phyloP scores from a whole-genome alignment of 2,888 invertebrate genomes.

The Sepiola atlantica region DNA sequence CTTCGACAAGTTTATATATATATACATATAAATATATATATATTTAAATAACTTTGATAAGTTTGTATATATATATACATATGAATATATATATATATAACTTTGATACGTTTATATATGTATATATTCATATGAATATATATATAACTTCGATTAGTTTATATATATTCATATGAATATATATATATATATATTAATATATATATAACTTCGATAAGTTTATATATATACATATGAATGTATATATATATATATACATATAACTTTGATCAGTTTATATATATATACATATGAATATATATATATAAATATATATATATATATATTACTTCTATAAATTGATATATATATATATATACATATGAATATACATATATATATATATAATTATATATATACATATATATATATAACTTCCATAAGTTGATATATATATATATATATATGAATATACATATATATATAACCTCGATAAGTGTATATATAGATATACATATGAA shows the following conservation, averaged over 20 bases:
- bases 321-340: no score
- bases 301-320: neutral
- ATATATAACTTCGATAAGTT: no score
- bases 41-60: no score
- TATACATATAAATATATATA: neutral
- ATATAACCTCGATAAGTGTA: no score
- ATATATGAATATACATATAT: neutral
- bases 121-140: neutral
- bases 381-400: neutral
- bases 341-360: neutral
- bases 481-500: neutral
- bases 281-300: neutral
- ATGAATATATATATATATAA: neutral
- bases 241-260: no score
- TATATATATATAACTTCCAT: neutral
- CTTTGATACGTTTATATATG: no score
- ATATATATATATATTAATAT: no score
- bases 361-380: neutral
- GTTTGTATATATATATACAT: neutral
- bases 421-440: neutral
- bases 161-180: neutral
- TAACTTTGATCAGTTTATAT: no score
- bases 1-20: no score
- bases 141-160: no score
- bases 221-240: neutral